Evolutionary conservation across 2,888 invertebrate species (phyloP).

Genomic region (Eupithecia exiguata): DNA sequence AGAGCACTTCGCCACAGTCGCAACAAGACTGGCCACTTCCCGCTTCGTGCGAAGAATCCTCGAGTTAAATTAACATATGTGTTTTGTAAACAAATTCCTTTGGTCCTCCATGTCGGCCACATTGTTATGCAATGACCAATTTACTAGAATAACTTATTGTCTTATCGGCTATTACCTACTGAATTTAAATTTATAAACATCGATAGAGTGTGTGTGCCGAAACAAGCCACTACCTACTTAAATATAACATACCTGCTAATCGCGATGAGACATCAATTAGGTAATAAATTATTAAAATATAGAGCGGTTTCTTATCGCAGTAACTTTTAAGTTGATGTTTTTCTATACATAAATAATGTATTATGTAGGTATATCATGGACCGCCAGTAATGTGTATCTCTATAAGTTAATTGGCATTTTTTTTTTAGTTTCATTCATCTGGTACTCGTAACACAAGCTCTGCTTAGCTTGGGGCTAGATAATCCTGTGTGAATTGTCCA

Average conservation of each 20-base stretch:
- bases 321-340: background rate
- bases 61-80: conserved; percentile 14
- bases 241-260: background rate
- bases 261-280: background rate
- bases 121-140: conserved; percentile 3
- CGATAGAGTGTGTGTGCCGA: background rate
- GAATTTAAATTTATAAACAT: background rate
- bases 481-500: too few species aligned
- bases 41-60: conserved; percentile 47
- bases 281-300: background rate
- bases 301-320: background rate
- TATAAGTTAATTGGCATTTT: too few species aligned
- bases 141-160: background rate
- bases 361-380: too few species aligned
- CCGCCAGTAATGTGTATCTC: too few species aligned
- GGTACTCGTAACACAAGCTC: too few species aligned
- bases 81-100: conserved; percentile 55
- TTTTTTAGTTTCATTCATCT: too few species aligned
- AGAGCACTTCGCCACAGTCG: conserved; percentile 27
- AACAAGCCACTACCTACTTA: background rate
- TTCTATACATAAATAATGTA: too few species aligned
- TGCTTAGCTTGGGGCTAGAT: too few species aligned
- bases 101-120: conserved; percentile 33
- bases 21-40: conserved; percentile 36
- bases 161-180: background rate